Conservation (phyloP, 2,113 vertebrate genomes). For the Nematolebias whitei region DNA sequence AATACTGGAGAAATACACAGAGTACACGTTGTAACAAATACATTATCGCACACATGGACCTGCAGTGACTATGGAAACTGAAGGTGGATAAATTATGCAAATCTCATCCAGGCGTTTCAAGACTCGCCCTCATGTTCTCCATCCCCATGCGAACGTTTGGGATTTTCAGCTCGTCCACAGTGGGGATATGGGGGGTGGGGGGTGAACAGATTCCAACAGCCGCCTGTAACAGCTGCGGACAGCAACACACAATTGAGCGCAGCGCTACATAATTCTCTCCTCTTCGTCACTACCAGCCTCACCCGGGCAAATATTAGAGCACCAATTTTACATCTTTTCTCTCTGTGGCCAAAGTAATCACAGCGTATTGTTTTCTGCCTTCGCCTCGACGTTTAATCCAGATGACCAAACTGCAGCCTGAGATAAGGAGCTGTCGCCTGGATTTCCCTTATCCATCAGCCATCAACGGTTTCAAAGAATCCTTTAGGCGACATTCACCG, state of each 20-base stretch:
- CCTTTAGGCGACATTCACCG: background rate
- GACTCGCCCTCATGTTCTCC: conserved; percentile 2
- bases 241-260: conserved; percentile 25
- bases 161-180: conserved; percentile 22
- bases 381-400: conserved; percentile 21
- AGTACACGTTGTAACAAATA: background rate
- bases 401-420: conserved; percentile 4
- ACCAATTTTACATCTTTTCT: conserved; percentile 35
- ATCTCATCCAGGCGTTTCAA: background rate
- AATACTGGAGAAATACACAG: no score
- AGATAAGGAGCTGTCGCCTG: conserved; percentile 8
- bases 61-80: conserved; percentile 21
- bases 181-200: background rate
- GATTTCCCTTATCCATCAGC: conserved; percentile 23
- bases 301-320: conserved; percentile 53
- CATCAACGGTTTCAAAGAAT: conserved; percentile 13
- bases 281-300: conserved; percentile 35
- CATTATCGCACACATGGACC: background rate
- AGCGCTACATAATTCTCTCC: conserved; percentile 45
- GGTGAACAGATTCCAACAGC: conserved; percentile 34
- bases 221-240: conserved; percentile 27
- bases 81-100: conserved; percentile 21
- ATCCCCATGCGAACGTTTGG: conserved; percentile 1
- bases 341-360: conserved; percentile 49
- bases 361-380: conserved; percentile 31